A percentile compares a stretch with the other conserved stretches of the same genome.
Evolutionary conservation across 2,888 invertebrate genomes (phyloP).

Genomic region (Abscondita cerata): DNA sequence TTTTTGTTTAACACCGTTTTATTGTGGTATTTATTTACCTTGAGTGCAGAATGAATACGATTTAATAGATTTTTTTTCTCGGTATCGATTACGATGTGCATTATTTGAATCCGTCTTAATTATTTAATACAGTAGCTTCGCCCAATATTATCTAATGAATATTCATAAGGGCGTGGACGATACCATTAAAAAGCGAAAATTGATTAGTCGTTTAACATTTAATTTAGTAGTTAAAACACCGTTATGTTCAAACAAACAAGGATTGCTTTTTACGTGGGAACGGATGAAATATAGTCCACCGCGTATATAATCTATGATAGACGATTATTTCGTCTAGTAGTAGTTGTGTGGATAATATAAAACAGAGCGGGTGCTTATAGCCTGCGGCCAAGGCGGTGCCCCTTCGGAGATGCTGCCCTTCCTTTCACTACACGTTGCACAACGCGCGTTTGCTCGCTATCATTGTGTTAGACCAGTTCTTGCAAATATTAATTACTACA

Average conservation of each 20-base stretch:
- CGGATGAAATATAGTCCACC: background rate
- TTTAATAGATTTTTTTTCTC: constrained; percentile 14
- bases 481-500: constrained; percentile 31
- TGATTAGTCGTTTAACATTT: constrained; percentile 20
- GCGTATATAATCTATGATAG: background rate
- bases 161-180: constrained; percentile 24
- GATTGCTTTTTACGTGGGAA: background rate
- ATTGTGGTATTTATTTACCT: no score
- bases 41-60: no score
- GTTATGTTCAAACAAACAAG: constrained; percentile 2
- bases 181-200: constrained; percentile 26
- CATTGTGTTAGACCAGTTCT: constrained; percentile 40
- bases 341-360: constrained; percentile 39
- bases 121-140: constrained; percentile 14
- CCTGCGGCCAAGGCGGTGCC: constrained; percentile 57
- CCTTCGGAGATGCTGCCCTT: constrained; percentile 59
- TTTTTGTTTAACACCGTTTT: background rate
- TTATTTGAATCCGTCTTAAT: constrained; percentile 5
- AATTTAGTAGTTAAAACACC: constrained; percentile 1
- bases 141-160: constrained; percentile 14
- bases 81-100: constrained; percentile 3
- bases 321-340: constrained; percentile 29
- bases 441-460: constrained; percentile 44
- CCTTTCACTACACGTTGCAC: constrained; percentile 59
- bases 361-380: constrained; percentile 54